Percentiles rank a stretch among this genome's conserved stretches.
Evolutionary conservation across 2,888 invertebrate species (phyloP).

Genomic region (Beris morrisii): DNA sequence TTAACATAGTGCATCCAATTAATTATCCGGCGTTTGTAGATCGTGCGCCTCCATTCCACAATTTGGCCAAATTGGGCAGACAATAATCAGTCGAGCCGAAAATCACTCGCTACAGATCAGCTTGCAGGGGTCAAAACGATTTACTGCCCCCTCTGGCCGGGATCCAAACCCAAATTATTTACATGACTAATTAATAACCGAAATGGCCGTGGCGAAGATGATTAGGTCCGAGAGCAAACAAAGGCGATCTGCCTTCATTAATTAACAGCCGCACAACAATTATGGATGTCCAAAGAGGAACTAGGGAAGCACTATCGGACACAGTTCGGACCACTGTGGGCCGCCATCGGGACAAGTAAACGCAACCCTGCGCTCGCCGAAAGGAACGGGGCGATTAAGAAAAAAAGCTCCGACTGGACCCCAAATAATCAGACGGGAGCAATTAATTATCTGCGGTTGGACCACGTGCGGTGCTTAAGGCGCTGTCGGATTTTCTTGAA

Average conservation of each 20-base stretch:
- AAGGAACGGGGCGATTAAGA: neutral
- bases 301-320: constrained; percentile 33
- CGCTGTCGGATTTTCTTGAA: constrained; percentile 19
- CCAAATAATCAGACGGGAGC: constrained; percentile 13
- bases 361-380: no score
- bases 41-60: no score
- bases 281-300: constrained; percentile 16
- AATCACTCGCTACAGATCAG: no score
- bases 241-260: constrained; percentile 17
- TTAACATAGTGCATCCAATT: no score
- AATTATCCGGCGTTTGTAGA: no score
- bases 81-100: no score
- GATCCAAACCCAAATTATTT: constrained; percentile 14
- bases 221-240: constrained; percentile 25
- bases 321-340: no score
- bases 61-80: no score
- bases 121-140: constrained; percentile 17
- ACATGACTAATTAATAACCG: constrained; percentile 20
- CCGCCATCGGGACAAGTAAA: no score
- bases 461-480: constrained; percentile 19
- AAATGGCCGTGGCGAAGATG: constrained; percentile 19
- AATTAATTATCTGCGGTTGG: constrained; percentile 9
- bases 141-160: neutral
- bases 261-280: constrained; percentile 11
- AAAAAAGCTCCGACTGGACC: neutral